These are phyloP conservation scores for Podotricha telesiphe DNA, from an alignment of 2,888 invertebrate species.

Conservation along the genomic window DNA sequence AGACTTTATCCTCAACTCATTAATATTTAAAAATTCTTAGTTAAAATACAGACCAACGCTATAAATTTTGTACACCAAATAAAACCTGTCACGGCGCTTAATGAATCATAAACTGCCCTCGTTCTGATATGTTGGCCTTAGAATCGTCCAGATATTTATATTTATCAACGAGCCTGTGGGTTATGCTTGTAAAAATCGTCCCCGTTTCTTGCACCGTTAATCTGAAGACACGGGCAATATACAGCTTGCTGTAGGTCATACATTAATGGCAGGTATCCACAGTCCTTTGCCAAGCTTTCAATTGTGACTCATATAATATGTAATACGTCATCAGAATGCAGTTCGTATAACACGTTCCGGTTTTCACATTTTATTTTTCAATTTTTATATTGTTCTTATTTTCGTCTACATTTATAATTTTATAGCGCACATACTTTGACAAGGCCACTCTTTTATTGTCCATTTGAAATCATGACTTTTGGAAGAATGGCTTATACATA, in stretches of 20 bases:
- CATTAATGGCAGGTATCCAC: conserved; percentile 61
- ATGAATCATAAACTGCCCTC: conserved; percentile 30
- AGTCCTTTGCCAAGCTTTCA: conserved; percentile 68
- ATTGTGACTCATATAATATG: conserved; percentile 67
- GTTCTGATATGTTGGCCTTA: conserved; percentile 35
- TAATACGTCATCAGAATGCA: conserved; percentile 68
- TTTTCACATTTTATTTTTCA: conserved; percentile 39
- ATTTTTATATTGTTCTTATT: conserved; percentile 30
- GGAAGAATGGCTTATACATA: conserved; percentile 7
- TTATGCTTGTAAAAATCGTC: conserved; percentile 38
- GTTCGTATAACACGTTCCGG: conserved; percentile 60
- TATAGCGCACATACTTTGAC: conserved; percentile 7
- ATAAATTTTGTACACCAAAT: conserved; percentile 23
- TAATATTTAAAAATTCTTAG: not conserved
- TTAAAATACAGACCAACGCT: not conserved
- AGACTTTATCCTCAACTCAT: not conserved
- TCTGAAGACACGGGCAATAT: conserved; percentile 52
- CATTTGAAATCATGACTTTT: conserved; percentile 24
- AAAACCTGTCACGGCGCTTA: conserved; percentile 21
- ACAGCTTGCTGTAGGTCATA: conserved; percentile 53
- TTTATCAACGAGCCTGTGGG: conserved; percentile 34
- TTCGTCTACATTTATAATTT: not conserved
- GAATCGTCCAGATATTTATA: conserved; percentile 37
- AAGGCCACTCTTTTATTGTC: conserved; percentile 22
- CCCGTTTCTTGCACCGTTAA: conserved; percentile 55